Percentiles rank a stretch among this genome's conserved stretches.
phyloP scores from a whole-genome alignment of 2,888 invertebrate species.

The Agrilus cyanescens region DNA sequence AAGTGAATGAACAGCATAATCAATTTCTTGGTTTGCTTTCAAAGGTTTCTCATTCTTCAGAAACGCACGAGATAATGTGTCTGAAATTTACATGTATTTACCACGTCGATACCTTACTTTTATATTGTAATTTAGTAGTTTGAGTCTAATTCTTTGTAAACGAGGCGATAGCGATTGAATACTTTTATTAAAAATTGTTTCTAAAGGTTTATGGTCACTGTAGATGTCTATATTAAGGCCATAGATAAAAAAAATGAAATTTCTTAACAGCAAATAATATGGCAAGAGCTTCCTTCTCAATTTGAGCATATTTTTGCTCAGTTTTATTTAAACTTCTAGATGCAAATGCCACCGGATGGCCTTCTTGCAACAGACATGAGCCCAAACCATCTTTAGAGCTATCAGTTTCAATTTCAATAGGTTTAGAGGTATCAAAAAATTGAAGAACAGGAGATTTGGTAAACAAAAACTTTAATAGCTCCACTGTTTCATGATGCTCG shows the following conservation, averaged over 20 bases:
- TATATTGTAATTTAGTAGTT: constrained; percentile 5
- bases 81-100: too few species aligned
- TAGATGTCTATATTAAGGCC: constrained; percentile 1
- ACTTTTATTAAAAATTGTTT: constrained; percentile 1
- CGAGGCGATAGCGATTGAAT: background rate
- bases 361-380: background rate
- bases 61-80: too few species aligned
- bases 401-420: background rate
- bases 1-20: too few species aligned
- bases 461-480: constrained; percentile 15
- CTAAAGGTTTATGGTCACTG: constrained; percentile 8
- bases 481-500: constrained; percentile 13
- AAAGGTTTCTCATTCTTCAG: too few species aligned
- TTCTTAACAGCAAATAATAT: constrained; percentile 6
- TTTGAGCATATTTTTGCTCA: constrained; percentile 7
- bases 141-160: constrained; percentile 4
- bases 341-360: constrained; percentile 4
- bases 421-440: background rate
- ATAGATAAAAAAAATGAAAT: constrained; percentile 9
- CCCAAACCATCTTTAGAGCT: constrained; percentile 1
- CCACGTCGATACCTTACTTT: background rate
- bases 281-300: constrained; percentile 8
- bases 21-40: too few species aligned
- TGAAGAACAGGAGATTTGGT: constrained; percentile 18
- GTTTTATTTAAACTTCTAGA: constrained; percentile 4